Conservation (phyloP, 1,140 invertebrate genomes). For the Piezodorus guildinii region DNA sequence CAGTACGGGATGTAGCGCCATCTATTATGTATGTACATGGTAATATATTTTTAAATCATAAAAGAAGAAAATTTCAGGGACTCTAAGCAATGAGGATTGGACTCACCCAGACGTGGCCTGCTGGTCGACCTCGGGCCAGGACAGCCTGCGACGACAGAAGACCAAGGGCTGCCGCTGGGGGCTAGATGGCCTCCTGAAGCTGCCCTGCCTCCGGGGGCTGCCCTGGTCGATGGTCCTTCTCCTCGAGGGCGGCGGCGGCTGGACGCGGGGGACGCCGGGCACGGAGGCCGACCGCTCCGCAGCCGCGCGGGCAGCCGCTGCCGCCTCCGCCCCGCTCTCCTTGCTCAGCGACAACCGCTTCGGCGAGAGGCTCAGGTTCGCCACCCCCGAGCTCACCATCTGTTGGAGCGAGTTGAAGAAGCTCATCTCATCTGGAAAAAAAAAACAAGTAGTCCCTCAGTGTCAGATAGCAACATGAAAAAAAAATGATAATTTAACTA, state of each 20-base stretch:
- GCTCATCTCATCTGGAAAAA: conserved; percentile 46
- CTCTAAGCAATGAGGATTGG: no score
- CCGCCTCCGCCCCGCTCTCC: conserved; percentile 33
- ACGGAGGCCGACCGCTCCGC: conserved; percentile 25
- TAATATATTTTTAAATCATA: no score
- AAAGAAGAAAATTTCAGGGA: no score
- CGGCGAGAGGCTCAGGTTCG: conserved; percentile 60
- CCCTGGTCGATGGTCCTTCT: conserved; percentile 15
- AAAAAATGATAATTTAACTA: no score
- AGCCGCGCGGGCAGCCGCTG: conserved; percentile 24
- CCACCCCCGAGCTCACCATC: conserved; percentile 65
- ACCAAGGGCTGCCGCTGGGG: conserved; percentile 43
- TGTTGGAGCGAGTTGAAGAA: conserved; percentile 70
- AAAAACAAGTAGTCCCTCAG: no score
- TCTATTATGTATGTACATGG: no score
- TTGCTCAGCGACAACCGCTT: conserved; percentile 60
- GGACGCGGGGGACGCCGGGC: conserved; percentile 35
- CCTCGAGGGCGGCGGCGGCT: not conserved
- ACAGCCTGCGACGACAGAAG: conserved; percentile 60
- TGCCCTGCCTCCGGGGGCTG: conserved; percentile 33
- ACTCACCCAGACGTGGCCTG: conserved; percentile 64
- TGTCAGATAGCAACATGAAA: no score
- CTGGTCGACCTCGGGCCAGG: conserved; percentile 70
- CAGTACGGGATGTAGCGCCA: no score
- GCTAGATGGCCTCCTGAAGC: conserved; percentile 29